A percentile compares a stretch with the other conserved stretches of the same genome.
These are phyloP conservation scores for Synanthedon andrenaeformis DNA, from an alignment of 2,888 invertebrate species.

Conservation along the genomic window DNA sequence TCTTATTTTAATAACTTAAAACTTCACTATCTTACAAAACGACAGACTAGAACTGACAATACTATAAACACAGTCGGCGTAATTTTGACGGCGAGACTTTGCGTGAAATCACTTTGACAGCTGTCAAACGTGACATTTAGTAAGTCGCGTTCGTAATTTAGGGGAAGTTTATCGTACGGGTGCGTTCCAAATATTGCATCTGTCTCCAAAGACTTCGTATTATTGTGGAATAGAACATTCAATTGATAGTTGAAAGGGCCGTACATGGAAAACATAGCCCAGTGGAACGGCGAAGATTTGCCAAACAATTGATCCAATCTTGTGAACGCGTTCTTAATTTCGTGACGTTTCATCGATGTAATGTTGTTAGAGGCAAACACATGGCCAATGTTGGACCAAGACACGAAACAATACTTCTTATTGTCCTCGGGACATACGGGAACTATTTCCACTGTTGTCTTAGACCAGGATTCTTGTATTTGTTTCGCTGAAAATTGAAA, in stretches of 20 bases:
- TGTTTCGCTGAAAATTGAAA: constrained; percentile 22
- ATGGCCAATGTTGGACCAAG: constrained; percentile 78
- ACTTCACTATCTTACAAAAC: no score
- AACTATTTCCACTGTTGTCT: constrained; percentile 43
- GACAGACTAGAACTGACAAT: constrained; percentile 28
- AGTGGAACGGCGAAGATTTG: constrained; percentile 62
- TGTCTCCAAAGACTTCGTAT: constrained; percentile 46
- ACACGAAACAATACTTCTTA: constrained; percentile 69
- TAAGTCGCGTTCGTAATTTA: constrained; percentile 45
- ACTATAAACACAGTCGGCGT: constrained; percentile 23
- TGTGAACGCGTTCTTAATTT: constrained; percentile 77
- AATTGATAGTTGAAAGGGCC: constrained; percentile 74
- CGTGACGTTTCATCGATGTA: constrained; percentile 70
- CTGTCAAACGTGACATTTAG: constrained; percentile 21
- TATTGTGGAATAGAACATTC: constrained; percentile 76
- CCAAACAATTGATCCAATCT: constrained; percentile 80
- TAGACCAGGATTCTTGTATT: constrained; percentile 55
- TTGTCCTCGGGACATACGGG: constrained; percentile 72
- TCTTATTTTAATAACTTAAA: no score
- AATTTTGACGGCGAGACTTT: constrained; percentile 23
- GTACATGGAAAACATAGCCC: constrained; percentile 76
- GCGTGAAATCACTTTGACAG: constrained; percentile 14
- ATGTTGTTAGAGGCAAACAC: constrained; percentile 72
- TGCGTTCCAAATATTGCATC: constrained; percentile 31
- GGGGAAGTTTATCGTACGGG: constrained; percentile 43